Conservation (phyloP, 2,888 invertebrate genomes). For the Campoletis raptor region DNA sequence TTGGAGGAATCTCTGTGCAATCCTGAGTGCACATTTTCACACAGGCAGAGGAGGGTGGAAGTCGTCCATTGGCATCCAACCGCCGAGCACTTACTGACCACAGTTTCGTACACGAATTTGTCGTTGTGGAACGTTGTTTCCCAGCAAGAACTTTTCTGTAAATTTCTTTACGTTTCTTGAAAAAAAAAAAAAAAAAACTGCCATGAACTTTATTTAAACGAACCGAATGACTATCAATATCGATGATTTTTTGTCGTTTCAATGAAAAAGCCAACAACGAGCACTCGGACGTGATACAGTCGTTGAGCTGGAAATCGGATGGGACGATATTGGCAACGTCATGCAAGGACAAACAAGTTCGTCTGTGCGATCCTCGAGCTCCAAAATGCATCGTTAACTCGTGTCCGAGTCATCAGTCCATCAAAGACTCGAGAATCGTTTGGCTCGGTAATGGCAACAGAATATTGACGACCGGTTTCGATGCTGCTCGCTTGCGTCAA, state of each 20-base stretch:
- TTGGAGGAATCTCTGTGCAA: slow-evolving; percentile 91
- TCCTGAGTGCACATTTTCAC: slow-evolving; percentile 92
- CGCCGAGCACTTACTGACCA: slow-evolving; percentile 95
- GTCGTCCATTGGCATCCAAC: slow-evolving; percentile 96
- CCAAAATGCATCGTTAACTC: slow-evolving; percentile 85
- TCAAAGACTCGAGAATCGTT: slow-evolving; percentile 95
- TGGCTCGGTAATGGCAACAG: slow-evolving; percentile 95
- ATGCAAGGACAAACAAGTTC: slow-evolving; percentile 95
- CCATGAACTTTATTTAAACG: background rate
- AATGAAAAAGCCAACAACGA: slow-evolving; percentile 87
- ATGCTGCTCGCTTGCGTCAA: slow-evolving; percentile 94
- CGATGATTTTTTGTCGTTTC: background rate
- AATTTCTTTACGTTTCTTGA: slow-evolving; percentile 75
- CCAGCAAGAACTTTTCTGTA: slow-evolving; percentile 93
- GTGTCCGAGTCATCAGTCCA: slow-evolving; percentile 94
- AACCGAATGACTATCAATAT: slow-evolving; percentile 14
- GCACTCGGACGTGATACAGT: slow-evolving; percentile 95
- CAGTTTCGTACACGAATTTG: slow-evolving; percentile 92
- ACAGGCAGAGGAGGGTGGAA: slow-evolving; percentile 94
- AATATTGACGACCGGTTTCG: slow-evolving; percentile 96
- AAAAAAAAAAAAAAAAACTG: background rate
- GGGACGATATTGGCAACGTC: slow-evolving; percentile 93
- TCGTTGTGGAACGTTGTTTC: slow-evolving; percentile 95
- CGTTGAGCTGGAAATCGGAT: slow-evolving; percentile 95
- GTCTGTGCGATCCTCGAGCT: slow-evolving; percentile 93